Conservation (phyloP, 1,140 invertebrate species). For the Polypedilum pembai region DNA sequence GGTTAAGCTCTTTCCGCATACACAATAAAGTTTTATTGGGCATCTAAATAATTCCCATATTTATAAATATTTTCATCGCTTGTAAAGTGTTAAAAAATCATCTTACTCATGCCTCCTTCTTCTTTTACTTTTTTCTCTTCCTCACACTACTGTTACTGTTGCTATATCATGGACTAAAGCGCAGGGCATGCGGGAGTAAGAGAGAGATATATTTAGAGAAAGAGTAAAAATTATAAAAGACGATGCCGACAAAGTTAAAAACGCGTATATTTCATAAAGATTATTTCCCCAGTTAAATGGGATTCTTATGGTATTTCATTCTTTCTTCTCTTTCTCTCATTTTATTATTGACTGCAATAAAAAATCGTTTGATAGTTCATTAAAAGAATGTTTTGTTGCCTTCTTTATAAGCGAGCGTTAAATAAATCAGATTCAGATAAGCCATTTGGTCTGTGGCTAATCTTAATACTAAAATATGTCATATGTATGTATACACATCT, state of each 20-base stretch:
- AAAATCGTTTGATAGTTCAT: constrained; percentile 18
- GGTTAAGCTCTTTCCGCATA: not conserved
- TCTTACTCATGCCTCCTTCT: not conserved
- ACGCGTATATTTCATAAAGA: constrained; percentile 18
- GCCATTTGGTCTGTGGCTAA: not conserved
- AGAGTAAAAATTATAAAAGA: not conserved
- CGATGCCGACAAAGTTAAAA: constrained; percentile 16
- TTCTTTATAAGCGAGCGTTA: not conserved
- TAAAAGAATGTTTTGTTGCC: constrained; percentile 18
- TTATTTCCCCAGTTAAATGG: constrained; percentile 17
- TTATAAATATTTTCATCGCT: constrained; percentile 19
- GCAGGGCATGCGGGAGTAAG: not conserved
- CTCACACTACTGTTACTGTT: not conserved
- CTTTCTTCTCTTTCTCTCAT: not conserved
- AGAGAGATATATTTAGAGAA: not conserved
- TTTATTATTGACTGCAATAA: constrained; percentile 14
- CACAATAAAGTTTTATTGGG: constrained; percentile 8
- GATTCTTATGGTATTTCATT: constrained; percentile 5
- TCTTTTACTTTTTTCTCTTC: too few species aligned
- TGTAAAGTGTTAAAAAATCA: constrained; percentile 10
- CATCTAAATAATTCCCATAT: constrained; percentile 8
- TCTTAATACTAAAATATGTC: constrained; percentile 1
- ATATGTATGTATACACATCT: not conserved
- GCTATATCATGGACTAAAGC: not conserved
- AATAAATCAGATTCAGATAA: constrained; percentile 19